Evolutionary conservation across 2,888 invertebrate genomes (phyloP), one percentile per base, ranked within the genome.

Genomic region (Atrina japonica): DNA sequence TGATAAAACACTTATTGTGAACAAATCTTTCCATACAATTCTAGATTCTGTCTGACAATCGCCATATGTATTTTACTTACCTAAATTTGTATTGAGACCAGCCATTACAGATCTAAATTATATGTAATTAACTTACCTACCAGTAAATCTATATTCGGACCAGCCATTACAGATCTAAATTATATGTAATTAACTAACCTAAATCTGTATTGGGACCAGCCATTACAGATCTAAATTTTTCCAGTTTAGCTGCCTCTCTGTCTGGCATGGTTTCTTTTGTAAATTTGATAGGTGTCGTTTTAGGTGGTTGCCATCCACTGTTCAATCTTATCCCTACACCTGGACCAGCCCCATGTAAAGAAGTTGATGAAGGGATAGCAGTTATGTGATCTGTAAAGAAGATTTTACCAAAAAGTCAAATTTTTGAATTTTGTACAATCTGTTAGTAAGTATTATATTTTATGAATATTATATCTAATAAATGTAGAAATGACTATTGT

Each of bases 41-140:
- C n/a, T n/a, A n/a, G n/a, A n/a, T n/a, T n/a, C n/a, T n/a, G n/a
- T n/a, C n/a, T n/a, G n/a, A n/a, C n/a, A n/a, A n/a, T n/a, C n/a
- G n/a, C n/a, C n/a, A n/a, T n/a, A n/a, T n/a, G n/a, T n/a, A n/a
- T n/a, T 21, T 14, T 21, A 74, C 64, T 69, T 81, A 91, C 90
- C 88, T 82, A 98, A 92, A 91, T 96, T 95, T 73, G 96, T 93
- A 68, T 95, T 93, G 50, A 94, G 92, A 78, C 94, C 94, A 73
- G 95, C 94, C 69, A 97, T 92, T 65, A 97, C 91, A 75, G 94
- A 93, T 89, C 95, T 94, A 90, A 98, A 97, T 88, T 96, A n/a
- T n/a, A n/a, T n/a, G n/a, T n/a, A n/a, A n/a, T 21, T 14, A 30
- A 74, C 64, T 69, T 81, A 91, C 90, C 88, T 82, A n/a, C n/a